Base-by-base conservation (phyloP, 2,888 invertebrate genomes). In the Pegoplata infirma region DNA sequence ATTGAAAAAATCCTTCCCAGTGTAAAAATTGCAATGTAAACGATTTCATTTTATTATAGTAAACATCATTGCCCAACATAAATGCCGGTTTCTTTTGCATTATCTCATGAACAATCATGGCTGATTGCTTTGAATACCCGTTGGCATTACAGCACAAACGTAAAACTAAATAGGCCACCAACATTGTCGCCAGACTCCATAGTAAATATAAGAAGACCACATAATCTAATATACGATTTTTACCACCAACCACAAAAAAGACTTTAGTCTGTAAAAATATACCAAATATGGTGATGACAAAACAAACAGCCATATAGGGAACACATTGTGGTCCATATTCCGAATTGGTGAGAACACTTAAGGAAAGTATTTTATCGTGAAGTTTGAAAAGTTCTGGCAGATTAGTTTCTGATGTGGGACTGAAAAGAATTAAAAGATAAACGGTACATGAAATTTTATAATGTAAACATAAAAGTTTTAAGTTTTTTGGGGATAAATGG, bases 81-180 rank as follows among this genome's bases (percentile, higher is more conserved):
- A 89, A 90, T 3, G 87, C 85, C 0, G 90, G 90, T 53, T 89
- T 90, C 82, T 90, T 90, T 40, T 90, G 89, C 86, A 90, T 88
- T 19, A 90, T 90, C 83, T 89, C 89, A 66, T 90, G 90, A 0
- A 90, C 87, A 59, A 90, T 86, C 84, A 89, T 86, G 10, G 89
- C 89, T 16, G 89, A 88, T 81, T 88, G 85, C 73, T 88, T 86
- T 5, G 89, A 88, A 67, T 86, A 85, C 23, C 84, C 85, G 79
- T 89, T 87, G 51, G 88, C 86, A 77, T 86, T 86, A 76, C 87
- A 88, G 56, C 89, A 89, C 1, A 87, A 72, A 0, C 88, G 84
- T 40, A 89, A 74, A 23, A 89, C 86, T 25, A 87, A 82, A 73
- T 87, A 90, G 25, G 86, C 87, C 8, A 88, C 86, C 55, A 86